Evolutionary conservation across 2,888 invertebrate genomes (phyloP).

Genomic region (Lissocephala sabroskyi): DNA sequence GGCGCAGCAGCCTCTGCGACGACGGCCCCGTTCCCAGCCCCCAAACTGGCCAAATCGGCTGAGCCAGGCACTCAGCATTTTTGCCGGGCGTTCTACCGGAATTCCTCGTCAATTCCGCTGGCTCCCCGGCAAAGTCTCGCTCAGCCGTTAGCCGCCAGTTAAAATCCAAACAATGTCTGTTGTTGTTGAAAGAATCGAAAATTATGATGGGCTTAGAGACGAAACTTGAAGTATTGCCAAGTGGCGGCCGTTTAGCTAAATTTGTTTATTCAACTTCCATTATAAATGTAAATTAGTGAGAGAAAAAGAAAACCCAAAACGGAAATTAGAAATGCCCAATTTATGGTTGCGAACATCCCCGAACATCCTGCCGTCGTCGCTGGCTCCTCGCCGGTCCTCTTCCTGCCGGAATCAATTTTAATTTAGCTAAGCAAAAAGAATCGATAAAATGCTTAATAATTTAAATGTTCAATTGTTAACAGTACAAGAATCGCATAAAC

Average conservation of each 20-base stretch:
- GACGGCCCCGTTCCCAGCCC: slow-evolving; percentile 21
- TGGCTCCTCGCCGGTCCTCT: neutral
- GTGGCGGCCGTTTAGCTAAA: slow-evolving; percentile 53
- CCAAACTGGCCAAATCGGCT: too few relatives aligned
- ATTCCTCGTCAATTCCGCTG: slow-evolving; percentile 58
- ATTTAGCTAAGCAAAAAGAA: slow-evolving; percentile 17
- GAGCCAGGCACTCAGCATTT: slow-evolving; percentile 55
- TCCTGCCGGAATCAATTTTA: slow-evolving; percentile 6
- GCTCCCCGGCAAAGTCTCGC: slow-evolving; percentile 25
- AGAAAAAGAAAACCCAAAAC: slow-evolving; percentile 30
- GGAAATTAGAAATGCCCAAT: slow-evolving; percentile 53
- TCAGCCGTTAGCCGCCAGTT: slow-evolving; percentile 29
- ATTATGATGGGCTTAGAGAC: neutral
- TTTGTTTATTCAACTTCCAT: slow-evolving; percentile 50
- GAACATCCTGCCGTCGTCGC: neutral
- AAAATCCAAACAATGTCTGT: slow-evolving; percentile 36
- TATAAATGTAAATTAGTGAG: slow-evolving; percentile 27
- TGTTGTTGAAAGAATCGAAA: slow-evolving; percentile 35
- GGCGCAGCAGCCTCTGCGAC: too few relatives aligned
- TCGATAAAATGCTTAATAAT: slow-evolving; percentile 12
- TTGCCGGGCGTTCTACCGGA: slow-evolving; percentile 54
- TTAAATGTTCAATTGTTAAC: slow-evolving; percentile 34
- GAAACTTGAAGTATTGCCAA: slow-evolving; percentile 51
- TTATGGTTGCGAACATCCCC: slow-evolving; percentile 24
- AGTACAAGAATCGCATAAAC: slow-evolving; percentile 17